Conservation (phyloP, 2,797 vertebrate species). For the Miichthys miiuy region DNA sequence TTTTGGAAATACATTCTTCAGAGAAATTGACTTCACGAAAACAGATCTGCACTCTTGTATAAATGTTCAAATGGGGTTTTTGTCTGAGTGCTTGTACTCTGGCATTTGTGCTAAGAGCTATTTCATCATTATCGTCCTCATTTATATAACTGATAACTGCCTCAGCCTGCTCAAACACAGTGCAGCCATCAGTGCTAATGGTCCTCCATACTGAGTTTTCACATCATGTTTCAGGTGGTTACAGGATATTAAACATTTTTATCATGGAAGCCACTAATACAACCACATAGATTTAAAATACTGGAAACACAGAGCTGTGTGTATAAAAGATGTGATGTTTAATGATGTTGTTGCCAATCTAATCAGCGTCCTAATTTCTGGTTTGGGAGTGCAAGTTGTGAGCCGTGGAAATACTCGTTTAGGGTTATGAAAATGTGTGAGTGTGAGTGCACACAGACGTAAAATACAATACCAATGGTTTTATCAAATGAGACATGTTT, state of each 20-base stretch:
- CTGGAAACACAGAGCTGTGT: too few relatives aligned
- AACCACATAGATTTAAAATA: not conserved
- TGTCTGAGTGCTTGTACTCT: constrained; percentile 1
- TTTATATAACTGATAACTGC: constrained; percentile 1
- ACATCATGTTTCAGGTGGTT: constrained; percentile 48
- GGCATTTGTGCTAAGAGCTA: constrained; percentile 10
- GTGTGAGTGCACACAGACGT: not conserved
- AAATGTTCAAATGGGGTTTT: not conserved
- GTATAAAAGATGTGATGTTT: constrained; percentile 34
- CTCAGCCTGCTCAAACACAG: constrained; percentile 29
- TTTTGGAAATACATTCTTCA: not conserved
- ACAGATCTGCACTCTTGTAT: not conserved
- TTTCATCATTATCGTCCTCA: constrained; percentile 1
- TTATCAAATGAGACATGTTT: not conserved
- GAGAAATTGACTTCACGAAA: not conserved
- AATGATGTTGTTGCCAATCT: not conserved
- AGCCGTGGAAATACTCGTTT: not conserved
- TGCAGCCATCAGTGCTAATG: constrained; percentile 55
- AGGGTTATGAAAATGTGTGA: not conserved
- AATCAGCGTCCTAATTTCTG: constrained; percentile 6
- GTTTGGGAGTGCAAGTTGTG: not conserved
- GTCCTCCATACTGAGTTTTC: constrained; percentile 41
- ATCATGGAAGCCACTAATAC: constrained; percentile 49
- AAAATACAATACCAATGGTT: not conserved
- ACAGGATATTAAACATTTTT: constrained; percentile 66